Conservation (phyloP, 2,888 invertebrate genomes). For the Ganaspis brasiliensis region DNA sequence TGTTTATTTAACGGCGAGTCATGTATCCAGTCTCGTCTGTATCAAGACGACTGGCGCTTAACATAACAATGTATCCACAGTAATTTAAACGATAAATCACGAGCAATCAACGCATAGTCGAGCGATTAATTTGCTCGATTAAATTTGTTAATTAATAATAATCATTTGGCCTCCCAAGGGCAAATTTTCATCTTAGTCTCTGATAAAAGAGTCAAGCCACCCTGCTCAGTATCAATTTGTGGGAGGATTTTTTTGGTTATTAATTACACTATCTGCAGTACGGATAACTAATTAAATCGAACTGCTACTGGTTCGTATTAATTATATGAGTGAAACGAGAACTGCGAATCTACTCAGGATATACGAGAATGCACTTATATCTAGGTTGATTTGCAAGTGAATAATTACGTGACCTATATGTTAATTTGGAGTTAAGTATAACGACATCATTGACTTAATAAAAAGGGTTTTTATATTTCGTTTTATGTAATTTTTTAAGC, state of each 20-base stretch:
- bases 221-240: conserved; percentile 65
- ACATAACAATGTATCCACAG: conserved; percentile 33
- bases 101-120: conserved; percentile 9
- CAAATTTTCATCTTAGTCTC: conserved; percentile 8
- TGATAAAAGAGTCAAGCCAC: conserved; percentile 38
- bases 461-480: too few species aligned
- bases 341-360: conserved; percentile 29
- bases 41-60: neutral
- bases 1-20: neutral
- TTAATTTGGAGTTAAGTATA: conserved; percentile 15
- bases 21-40: conserved; percentile 28
- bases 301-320: conserved; percentile 52
- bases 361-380: conserved; percentile 22
- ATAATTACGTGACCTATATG: conserved; percentile 48
- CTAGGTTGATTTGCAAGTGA: conserved; percentile 57
- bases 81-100: conserved; percentile 22
- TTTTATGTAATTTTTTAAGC: too few species aligned
- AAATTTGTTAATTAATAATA: conserved; percentile 39
- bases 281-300: conserved; percentile 66
- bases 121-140: conserved; percentile 18
- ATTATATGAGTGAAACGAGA: conserved; percentile 51
- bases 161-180: conserved; percentile 33
- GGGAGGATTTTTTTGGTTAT: conserved; percentile 62
- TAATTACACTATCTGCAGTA: conserved; percentile 59
- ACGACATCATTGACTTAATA: too few species aligned